Evolutionary conservation across 2,888 invertebrate genomes (phyloP), one percentile per base, ranked within the genome.

Genomic region (Latrodectus elegans): DNA sequence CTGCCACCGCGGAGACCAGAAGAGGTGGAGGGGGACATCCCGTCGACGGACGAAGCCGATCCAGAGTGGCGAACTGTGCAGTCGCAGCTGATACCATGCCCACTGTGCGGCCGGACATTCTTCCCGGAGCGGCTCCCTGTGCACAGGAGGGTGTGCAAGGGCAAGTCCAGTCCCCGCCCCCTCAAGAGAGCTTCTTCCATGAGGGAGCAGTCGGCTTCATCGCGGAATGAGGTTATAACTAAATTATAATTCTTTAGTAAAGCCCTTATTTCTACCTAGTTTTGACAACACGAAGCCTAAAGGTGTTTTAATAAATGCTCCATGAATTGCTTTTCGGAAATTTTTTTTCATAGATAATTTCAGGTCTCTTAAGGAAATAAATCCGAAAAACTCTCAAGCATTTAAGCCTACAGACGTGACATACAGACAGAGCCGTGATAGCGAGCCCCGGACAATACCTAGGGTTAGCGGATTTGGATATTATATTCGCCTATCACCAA

Each of bases 41-140:
- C 14, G 81, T 91, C n/a, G 90, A 91, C 83, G 70, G 88, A 52
- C 91, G 91, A 91, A 6, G 91, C 91, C 88, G 94, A 94, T 82
- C 93, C 93, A 8, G 93, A 93, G 10, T 95, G 94, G 94, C 92
- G 94, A 89, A 93, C 93, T 26, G 93, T 94, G 88, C 92, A 94
- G 72, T 92, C 92, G 4, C 93, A 94, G 89, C 92, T 95, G 90
- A 92, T 94, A 38, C 94, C 94, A 2, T 95, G 95, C 91, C 92
- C 93, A 70, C 94, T 94, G 90, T 95, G 95, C 91, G 94, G 94
- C 12, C 92, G 95, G 73, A 95, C 95, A 51, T 95, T 95, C 92
- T 92, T 94, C 89, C 95, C 95, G 0, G 95, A 95, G 90, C 93
- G 95, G 64, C 91, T 95, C 17, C 91, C 93, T 14, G 93, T 95